Base-by-base conservation (phyloP, 2,797 vertebrate genomes). In the Typhlichthys eigenmanni region DNA sequence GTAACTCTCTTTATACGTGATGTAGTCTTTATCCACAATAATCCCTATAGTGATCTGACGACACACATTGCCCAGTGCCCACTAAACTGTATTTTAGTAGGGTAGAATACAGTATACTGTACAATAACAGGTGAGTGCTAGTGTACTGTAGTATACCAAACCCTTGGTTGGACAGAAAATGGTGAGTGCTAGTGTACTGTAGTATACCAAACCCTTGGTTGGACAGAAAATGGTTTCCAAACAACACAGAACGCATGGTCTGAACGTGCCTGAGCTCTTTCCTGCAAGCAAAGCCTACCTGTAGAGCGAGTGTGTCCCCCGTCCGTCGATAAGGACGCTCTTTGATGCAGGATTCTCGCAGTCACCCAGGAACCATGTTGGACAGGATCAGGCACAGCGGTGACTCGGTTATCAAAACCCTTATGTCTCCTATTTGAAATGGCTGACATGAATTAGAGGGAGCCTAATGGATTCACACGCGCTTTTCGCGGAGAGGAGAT, bases 391-490 rank as follows among this genome's bases (percentile, higher is more conserved):
- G 65, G 64, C 67, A 60, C 68, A 34, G 68, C 66, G 55, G 60
- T 66, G 56, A 72, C 62, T 58, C 55, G 55, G 72, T 78, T 85
- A 83, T 81, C 75, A 82, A 24, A 84, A 79, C 73, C 62, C 52
- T 55, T 16, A 11, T 52, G 60, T 60, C 68, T 74, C 51, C 62
- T 71, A 63, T 87, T 82, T 81, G 64, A 87, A 87, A 81, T 55
- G 61, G 50, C 69, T 73, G 58, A 79, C 75, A 67, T 77, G 74
- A 77, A 74, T 84, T 74, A 32, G 58, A 83, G 79, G 68, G 68
- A 79, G 69, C 61, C 57, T 82, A 81, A 79, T 83, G 71, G 75
- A 80, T 85, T 85, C 77, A 72, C 19, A 1, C 53, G 17, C 54
- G 64, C 73, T 80, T 82, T 62, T 64, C 48, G 0, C 65, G 66